Conservation (phyloP, 1,140 invertebrate species). For the Solenopsis fugax region DNA sequence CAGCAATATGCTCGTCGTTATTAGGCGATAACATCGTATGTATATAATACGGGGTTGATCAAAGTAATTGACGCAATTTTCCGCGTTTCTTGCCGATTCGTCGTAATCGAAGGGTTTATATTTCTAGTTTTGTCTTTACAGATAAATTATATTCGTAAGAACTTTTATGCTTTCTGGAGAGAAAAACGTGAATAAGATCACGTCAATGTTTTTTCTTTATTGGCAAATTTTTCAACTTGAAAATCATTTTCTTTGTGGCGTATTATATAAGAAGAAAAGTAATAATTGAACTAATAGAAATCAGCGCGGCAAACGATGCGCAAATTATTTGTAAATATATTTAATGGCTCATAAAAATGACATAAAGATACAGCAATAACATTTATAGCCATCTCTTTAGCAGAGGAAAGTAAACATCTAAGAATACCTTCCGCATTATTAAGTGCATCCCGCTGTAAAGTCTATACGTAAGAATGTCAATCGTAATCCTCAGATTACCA, state of each 20-base stretch:
- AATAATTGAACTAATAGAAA: too few species aligned
- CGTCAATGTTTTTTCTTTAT: background rate
- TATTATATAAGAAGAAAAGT: background rate
- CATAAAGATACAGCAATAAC: too few species aligned
- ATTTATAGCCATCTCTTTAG: too few species aligned
- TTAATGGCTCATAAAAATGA: too few species aligned
- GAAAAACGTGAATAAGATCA: background rate
- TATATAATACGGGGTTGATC: slow-evolving; percentile 1
- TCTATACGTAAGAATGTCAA: too few species aligned
- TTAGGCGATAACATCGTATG: slow-evolving; percentile 52
- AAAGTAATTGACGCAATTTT: slow-evolving; percentile 16
- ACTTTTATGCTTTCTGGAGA: background rate
- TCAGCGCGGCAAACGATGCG: too few species aligned
- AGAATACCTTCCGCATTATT: too few species aligned
- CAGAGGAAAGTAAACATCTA: too few species aligned
- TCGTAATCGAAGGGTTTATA: background rate
- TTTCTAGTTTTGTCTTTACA: background rate
- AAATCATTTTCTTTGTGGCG: background rate
- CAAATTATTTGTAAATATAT: too few species aligned
- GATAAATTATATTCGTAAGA: background rate
- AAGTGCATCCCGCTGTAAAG: too few species aligned
- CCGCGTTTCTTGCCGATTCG: slow-evolving; percentile 1
- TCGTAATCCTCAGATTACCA: too few species aligned
- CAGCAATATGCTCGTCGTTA: slow-evolving; percentile 29
- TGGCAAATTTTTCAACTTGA: background rate